Evolutionary conservation across 2,113 vertebrate species (phyloP), one percentile per base, ranked within the genome.

Genomic region (Helogale parvula): DNA sequence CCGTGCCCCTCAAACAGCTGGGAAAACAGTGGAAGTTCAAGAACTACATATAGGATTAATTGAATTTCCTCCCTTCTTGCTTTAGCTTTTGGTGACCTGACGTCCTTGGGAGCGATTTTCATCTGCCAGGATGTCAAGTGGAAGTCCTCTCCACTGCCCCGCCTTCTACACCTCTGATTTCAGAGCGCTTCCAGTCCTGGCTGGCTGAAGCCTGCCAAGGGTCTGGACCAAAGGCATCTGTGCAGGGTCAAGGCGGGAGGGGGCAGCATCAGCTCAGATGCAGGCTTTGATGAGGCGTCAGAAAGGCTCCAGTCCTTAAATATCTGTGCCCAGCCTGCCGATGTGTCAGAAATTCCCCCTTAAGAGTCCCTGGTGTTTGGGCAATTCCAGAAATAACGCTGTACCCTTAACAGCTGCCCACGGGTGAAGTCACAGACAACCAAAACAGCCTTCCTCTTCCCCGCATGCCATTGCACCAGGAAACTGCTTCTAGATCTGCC

Each of bases 311-410:
- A 4, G 52, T 57, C 93, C 68, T 88, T 89, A 95, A 97, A 94
- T 97, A 84, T 97, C 90, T 71, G 79, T 27, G 47, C 45, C 87
- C 29, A 86, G 88, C 15, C 87, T 88, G 90, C 38, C 35, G n/a
- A n/a, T 84, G 68, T 41, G 57, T 80, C 97, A 81, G 79, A 88
- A 94, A 97, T 95, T 84, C 50, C 84, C 90, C 76, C 71, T 60
- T 35, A 17, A 66, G 74, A 71, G 96, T 82, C 68, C 6, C 19
- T 81, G 50, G 25, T 94, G 52, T 93, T 96, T 74, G 92, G 81
- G 90, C 65, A 80, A 33, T 88, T 94, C 86, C 94, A 97, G 94
- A 98, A 97, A 97, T 94, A 96, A 96, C 14, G 0, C 57, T 77
- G 68, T 38, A 57, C 74, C 21, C 94, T 47, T 38, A 71, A 54